These are phyloP conservation scores for Semnornis frantzii DNA, from an alignment of 2,113 vertebrate genomes.

Conservation along the genomic window DNA sequence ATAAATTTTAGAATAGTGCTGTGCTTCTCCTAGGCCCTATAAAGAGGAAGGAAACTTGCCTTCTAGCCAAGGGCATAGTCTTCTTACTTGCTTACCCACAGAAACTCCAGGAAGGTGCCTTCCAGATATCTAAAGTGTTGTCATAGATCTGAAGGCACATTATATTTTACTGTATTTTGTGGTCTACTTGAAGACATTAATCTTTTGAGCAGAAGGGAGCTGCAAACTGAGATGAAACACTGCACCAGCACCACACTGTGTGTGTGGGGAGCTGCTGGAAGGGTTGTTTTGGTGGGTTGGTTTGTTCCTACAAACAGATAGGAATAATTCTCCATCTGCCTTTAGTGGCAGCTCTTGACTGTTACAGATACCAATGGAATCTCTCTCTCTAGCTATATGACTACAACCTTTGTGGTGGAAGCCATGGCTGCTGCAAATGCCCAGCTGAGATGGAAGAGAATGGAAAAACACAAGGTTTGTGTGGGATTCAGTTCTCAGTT, in stretches of 20 bases:
- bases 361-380: not conserved
- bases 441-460: slow-evolving; percentile 92
- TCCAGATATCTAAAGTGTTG: not conserved
- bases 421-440: slow-evolving; percentile 98
- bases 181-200: not conserved
- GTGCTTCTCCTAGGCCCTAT: not conserved
- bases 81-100: not conserved
- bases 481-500: not conserved
- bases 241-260: fast-evolving
- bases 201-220: not conserved
- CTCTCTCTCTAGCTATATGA: slow-evolving; percentile 87
- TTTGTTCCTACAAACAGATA: not conserved
- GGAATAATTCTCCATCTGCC: not conserved
- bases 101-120: not conserved
- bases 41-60: not conserved
- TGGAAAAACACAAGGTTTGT: slow-evolving; percentile 89
- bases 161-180: not conserved
- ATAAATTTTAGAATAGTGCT: not conserved
- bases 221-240: not conserved
- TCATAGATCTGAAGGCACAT: not conserved
- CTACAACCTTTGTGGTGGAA: slow-evolving; percentile 96
- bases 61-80: not conserved
- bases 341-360: not conserved
- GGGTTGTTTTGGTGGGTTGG: not conserved
- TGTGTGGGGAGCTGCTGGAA: not conserved